A percentile compares a stretch with the other conserved stretches of the same genome.
Evolutionary conservation across 2,113 vertebrate genomes (phyloP).

Genomic region (Cyphomyrus discorhynchus): DNA sequence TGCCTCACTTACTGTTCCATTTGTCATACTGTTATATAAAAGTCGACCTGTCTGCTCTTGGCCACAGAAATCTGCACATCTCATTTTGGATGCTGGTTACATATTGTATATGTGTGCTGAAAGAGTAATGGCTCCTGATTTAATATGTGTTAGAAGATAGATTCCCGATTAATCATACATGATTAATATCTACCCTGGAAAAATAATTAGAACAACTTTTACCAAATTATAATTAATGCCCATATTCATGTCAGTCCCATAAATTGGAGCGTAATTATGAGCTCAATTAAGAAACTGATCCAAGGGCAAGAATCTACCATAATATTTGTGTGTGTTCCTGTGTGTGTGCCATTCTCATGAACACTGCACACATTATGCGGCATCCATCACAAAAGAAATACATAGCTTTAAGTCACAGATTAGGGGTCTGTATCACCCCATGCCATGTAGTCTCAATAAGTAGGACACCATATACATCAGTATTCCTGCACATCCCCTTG

Average conservation of each 20-base stretch:
- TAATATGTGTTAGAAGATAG: not conserved
- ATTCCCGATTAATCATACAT: not conserved
- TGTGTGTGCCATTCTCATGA: not conserved
- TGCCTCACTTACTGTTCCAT: not conserved
- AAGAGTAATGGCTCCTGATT: not conserved
- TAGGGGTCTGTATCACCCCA: not conserved
- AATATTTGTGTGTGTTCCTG: not conserved
- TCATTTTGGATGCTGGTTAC: not conserved
- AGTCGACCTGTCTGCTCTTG: not conserved
- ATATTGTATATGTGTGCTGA: not conserved
- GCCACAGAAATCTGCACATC: not conserved
- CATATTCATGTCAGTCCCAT: not conserved
- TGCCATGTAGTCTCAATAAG: not conserved
- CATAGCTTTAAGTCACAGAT: not conserved
- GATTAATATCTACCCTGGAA: not conserved
- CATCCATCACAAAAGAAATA: not conserved
- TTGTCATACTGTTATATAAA: not conserved
- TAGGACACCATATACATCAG: not conserved
- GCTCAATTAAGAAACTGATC: not conserved
- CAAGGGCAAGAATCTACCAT: not conserved
- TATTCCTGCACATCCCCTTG: no score
- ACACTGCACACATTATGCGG: not conserved
- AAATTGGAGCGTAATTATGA: constrained; percentile 5
- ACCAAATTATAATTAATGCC: not conserved
- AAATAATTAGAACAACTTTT: not conserved